Conservation (phyloP, 2,888 invertebrate genomes). For the Rhodophaea formosa region DNA sequence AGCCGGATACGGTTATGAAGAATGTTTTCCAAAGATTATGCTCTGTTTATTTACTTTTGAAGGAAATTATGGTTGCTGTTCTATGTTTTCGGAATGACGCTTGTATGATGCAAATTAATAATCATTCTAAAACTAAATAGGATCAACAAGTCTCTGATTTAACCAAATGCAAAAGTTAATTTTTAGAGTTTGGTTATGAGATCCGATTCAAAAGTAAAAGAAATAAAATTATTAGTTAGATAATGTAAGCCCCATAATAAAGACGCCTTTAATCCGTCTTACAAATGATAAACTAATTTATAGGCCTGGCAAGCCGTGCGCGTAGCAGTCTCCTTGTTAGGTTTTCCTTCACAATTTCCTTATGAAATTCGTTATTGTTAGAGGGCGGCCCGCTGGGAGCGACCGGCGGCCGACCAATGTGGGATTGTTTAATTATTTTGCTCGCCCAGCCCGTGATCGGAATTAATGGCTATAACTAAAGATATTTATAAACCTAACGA, state of each 20-base stretch:
- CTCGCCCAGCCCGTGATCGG: slow-evolving; percentile 63
- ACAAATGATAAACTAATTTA: neutral
- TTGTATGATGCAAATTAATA: too few relatives aligned
- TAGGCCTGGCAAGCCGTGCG: too few relatives aligned
- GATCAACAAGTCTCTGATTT: too few relatives aligned
- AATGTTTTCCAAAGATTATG: slow-evolving; percentile 59
- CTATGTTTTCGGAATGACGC: too few relatives aligned
- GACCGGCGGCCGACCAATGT: slow-evolving; percentile 53
- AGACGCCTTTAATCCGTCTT: neutral
- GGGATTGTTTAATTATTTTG: slow-evolving; percentile 77
- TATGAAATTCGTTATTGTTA: slow-evolving; percentile 61
- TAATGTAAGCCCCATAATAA: too few relatives aligned
- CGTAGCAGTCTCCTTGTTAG: slow-evolving; percentile 40
- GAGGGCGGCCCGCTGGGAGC: slow-evolving; percentile 51
- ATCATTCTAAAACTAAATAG: too few relatives aligned
- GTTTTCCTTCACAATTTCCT: slow-evolving; percentile 44
- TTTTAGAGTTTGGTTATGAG: too few relatives aligned
- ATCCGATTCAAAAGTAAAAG: too few relatives aligned
- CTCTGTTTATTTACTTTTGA: neutral
- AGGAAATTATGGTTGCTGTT: neutral
- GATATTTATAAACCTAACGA: slow-evolving; percentile 47
- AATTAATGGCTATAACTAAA: slow-evolving; percentile 63
- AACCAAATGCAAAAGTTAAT: too few relatives aligned
- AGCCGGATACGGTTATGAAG: neutral
- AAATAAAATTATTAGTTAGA: too few relatives aligned